These are phyloP conservation scores for Sebastes cheni DNA, from an alignment of 2,797 vertebrate species.

Conservation along the genomic window DNA sequence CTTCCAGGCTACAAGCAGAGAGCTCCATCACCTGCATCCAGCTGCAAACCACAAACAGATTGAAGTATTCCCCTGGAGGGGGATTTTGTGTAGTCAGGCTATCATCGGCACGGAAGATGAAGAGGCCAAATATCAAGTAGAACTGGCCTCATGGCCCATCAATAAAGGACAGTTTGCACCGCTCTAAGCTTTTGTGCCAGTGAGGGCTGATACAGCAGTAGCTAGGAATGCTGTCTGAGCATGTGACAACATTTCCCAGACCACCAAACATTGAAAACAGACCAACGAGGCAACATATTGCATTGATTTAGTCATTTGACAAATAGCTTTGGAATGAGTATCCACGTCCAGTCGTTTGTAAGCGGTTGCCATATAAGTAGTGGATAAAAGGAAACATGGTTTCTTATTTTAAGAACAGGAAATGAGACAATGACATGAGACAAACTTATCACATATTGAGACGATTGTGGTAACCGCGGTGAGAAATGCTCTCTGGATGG, in stretches of 20 bases:
- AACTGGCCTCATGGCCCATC: conserved; percentile 27
- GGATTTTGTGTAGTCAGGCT: conserved; percentile 37
- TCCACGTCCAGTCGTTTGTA: conserved; percentile 58
- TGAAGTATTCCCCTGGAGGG: conserved; percentile 52
- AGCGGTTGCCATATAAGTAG: conserved; percentile 63
- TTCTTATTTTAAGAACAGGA: conserved; percentile 71
- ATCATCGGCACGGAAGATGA: conserved; percentile 47
- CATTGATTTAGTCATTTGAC: conserved; percentile 76
- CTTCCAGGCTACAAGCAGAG: conserved; percentile 49
- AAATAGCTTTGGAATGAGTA: conserved; percentile 73
- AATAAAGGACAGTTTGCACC: conserved; percentile 29
- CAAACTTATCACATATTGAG: conserved; percentile 70
- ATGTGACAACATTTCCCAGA: conserved; percentile 74
- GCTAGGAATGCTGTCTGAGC: conserved; percentile 57
- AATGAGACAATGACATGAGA: conserved; percentile 75
- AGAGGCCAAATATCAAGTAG: conserved; percentile 29
- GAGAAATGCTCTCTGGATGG: conserved; percentile 44
- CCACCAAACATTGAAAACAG: conserved; percentile 76
- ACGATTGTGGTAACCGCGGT: conserved; percentile 47
- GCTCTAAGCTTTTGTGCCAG: conserved; percentile 34
- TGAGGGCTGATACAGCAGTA: conserved; percentile 61
- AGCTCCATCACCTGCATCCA: conserved; percentile 70
- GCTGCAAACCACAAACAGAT: conserved; percentile 72
- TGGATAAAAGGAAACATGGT: conserved; percentile 57
- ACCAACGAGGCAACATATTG: conserved; percentile 66